Conservation (phyloP, 2,113 vertebrate species). For the Sialia sialis region DNA sequence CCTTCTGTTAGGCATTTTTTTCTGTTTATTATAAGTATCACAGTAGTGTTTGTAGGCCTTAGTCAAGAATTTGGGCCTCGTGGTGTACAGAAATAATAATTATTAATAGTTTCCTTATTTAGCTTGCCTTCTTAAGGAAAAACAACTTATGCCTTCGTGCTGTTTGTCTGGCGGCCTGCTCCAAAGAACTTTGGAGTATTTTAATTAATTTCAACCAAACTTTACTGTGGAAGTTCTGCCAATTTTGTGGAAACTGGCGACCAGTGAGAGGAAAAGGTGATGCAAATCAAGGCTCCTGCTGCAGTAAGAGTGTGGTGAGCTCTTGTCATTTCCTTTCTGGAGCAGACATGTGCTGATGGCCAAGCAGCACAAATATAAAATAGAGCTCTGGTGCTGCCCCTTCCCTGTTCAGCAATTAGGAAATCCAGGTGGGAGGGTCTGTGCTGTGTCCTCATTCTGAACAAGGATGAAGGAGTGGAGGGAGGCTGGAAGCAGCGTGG, state of each 20-base stretch:
- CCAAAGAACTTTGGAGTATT: background rate
- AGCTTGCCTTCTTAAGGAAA: background rate
- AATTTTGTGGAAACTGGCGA: background rate
- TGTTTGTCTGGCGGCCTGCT: conserved; percentile 7
- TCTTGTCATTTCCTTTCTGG: background rate
- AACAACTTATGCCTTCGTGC: background rate
- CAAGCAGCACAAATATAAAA: conserved; percentile 35
- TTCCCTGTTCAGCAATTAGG: conserved; percentile 27
- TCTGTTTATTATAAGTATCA: conserved; percentile 18
- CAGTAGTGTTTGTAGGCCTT: background rate
- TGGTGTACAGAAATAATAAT: background rate
- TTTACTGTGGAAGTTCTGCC: background rate
- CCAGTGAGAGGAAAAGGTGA: background rate
- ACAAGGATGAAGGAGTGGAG: background rate
- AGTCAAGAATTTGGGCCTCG: background rate
- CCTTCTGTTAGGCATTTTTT: conserved; percentile 32
- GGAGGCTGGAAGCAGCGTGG: background rate
- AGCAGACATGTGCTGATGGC: background rate
- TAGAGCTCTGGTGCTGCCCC: background rate
- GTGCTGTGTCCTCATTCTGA: conserved; percentile 34
- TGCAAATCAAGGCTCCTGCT: background rate
- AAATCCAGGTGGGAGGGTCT: background rate
- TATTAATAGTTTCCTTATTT: conserved; percentile 7
- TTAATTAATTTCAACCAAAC: conserved; percentile 36
- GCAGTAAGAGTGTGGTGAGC: background rate